Percentiles rank a stretch among this genome's conserved stretches.
Evolutionary conservation across 2,113 vertebrate species (phyloP).

Genomic region (Peromyscus californicus): DNA sequence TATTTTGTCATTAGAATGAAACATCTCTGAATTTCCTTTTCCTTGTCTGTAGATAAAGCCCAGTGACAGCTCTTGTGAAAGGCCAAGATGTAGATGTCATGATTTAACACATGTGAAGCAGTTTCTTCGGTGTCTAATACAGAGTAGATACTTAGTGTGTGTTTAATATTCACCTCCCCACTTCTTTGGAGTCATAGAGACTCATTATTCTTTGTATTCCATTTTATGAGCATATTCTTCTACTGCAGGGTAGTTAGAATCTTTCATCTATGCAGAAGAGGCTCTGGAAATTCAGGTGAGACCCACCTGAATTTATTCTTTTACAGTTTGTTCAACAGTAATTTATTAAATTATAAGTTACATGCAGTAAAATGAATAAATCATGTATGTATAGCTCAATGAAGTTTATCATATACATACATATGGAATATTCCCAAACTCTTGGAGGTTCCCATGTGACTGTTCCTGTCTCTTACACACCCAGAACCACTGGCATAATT

Average conservation of each 20-base stretch:
- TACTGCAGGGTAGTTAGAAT: neutral
- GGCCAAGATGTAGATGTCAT: neutral
- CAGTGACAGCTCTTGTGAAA: neutral
- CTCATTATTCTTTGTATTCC: neutral
- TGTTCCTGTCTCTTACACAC: neutral
- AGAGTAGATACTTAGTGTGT: neutral
- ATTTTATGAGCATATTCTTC: neutral
- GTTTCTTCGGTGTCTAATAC: neutral
- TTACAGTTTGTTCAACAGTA: neutral
- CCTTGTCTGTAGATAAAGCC: neutral
- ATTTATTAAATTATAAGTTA: constrained; percentile 15
- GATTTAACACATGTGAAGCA: neutral
- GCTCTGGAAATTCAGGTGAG: neutral
- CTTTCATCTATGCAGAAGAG: neutral
- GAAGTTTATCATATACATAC: neutral
- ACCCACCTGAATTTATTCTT: neutral
- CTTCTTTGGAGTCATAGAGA: neutral
- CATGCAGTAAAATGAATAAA: neutral
- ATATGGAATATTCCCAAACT: neutral
- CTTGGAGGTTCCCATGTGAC: neutral
- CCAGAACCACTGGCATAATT: neutral
- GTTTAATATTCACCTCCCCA: neutral
- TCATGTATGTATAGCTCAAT: neutral
- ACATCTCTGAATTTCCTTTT: neutral
- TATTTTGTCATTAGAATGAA: neutral